Evolutionary conservation across 2,797 vertebrate species (phyloP).

Genomic region (Ataeniobius toweri): DNA sequence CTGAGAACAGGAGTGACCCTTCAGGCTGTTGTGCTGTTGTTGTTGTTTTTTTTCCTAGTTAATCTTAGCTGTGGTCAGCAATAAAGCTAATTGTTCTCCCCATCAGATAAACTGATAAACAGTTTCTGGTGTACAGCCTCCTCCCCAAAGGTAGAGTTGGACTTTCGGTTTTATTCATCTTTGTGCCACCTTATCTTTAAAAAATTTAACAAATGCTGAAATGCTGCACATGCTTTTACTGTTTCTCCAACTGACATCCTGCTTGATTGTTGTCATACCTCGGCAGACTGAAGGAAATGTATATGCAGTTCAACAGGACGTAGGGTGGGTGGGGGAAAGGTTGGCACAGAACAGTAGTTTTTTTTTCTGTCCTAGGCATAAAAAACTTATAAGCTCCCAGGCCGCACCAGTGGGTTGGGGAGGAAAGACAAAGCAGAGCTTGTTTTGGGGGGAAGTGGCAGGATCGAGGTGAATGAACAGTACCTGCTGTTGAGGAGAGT

Average conservation of each 20-base stretch:
- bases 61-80: slow-evolving; percentile 60
- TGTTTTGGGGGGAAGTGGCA: slow-evolving; percentile 79
- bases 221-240: not conserved
- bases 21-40: slow-evolving; percentile 45
- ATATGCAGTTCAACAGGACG: slow-evolving; percentile 10
- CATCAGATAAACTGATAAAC: slow-evolving; percentile 56
- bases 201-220: slow-evolving; percentile 1
- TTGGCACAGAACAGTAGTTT: slow-evolving; percentile 43
- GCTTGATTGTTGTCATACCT: not conserved
- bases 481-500: slow-evolving; percentile 82
- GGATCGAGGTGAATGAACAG: slow-evolving; percentile 74
- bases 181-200: not conserved
- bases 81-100: slow-evolving; percentile 52
- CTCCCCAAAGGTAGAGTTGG: too few species aligned
- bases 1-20: slow-evolving; percentile 40
- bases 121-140: slow-evolving; percentile 21
- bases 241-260: not conserved
- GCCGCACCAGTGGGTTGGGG: slow-evolving; percentile 46
- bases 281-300: not conserved
- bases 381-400: slow-evolving; percentile 69
- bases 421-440: slow-evolving; percentile 79
- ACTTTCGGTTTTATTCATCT: slow-evolving; percentile 2
- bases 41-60: not conserved
- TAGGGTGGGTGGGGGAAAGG: slow-evolving; percentile 31
- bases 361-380: slow-evolving; percentile 63